Evolutionary conservation across 2,113 vertebrate species (phyloP).

Genomic region (Amphilophus citrinellus): DNA sequence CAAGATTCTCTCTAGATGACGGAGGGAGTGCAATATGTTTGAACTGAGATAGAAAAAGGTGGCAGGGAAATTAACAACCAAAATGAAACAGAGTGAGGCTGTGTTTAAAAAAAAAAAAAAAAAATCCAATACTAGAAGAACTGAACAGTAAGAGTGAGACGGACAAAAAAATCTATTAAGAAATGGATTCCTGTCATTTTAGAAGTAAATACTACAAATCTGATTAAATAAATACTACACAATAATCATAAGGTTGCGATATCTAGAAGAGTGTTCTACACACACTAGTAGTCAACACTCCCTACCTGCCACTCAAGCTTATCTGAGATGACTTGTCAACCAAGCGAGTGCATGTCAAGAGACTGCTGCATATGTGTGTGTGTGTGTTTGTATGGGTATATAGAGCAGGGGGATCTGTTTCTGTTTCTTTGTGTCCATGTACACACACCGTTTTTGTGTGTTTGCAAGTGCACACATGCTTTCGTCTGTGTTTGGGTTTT

Average conservation of each 20-base stretch:
- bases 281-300: conserved; percentile 69
- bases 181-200: conserved; percentile 45
- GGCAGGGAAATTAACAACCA: conserved; percentile 73
- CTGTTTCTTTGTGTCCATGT: conserved; percentile 39
- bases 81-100: conserved; percentile 46
- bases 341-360: conserved; percentile 73
- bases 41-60: conserved; percentile 72
- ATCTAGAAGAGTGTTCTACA: conserved; percentile 56
- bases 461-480: conserved; percentile 7
- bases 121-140: conserved; percentile 26
- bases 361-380: conserved; percentile 44
- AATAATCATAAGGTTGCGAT: conserved; percentile 63
- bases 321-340: conserved; percentile 81
- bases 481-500: conserved; percentile 37
- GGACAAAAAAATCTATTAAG: conserved; percentile 2
- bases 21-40: conserved; percentile 67
- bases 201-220: conserved; percentile 59
- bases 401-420: conserved; percentile 51
- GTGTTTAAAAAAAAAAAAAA: conserved; percentile 16
- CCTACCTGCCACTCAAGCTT: conserved; percentile 78
- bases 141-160: background rate
- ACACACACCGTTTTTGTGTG: conserved; percentile 27
- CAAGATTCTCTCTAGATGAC: conserved; percentile 75
- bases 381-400: background rate
- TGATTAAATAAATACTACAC: conserved; percentile 58